Evolutionary conservation across 2,888 invertebrate species (phyloP).

Genomic region (Blomia tropicalis): DNA sequence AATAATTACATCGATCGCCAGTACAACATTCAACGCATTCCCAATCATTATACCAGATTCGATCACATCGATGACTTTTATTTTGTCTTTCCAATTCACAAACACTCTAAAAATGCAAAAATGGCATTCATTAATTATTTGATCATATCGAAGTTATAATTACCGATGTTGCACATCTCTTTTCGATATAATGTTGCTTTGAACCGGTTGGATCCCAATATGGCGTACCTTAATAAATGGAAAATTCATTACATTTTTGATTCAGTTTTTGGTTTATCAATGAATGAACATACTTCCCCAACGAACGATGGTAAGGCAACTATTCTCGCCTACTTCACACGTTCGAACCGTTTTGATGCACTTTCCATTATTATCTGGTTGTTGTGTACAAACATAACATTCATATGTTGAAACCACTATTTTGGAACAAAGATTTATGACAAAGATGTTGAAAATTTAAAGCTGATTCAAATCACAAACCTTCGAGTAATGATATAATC

Average conservation of each 20-base stretch:
- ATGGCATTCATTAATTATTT: not conserved
- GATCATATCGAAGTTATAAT: too few relatives aligned
- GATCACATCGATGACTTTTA: conserved; percentile 62
- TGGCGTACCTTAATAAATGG: conserved; percentile 49
- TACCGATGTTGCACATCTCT: conserved; percentile 64
- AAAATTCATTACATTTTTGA: too few relatives aligned
- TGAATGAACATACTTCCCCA: conserved; percentile 59
- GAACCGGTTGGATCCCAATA: conserved; percentile 84
- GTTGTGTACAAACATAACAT: conserved; percentile 85
- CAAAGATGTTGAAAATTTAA: not conserved
- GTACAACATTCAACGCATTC: conserved; percentile 86
- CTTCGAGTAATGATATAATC: too few relatives aligned
- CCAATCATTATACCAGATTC: conserved; percentile 90
- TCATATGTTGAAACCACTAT: conserved; percentile 44
- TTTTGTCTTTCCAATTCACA: conserved; percentile 55
- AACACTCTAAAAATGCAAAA: not conserved
- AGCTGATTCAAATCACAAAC: too few relatives aligned
- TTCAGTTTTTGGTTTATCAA: conserved; percentile 5
- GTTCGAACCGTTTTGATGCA: conserved; percentile 78
- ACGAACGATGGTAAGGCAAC: conserved; percentile 69
- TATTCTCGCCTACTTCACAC: conserved; percentile 69
- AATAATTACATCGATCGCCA: conserved; percentile 88
- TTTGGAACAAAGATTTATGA: not conserved
- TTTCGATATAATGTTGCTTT: conserved; percentile 82
- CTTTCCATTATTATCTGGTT: conserved; percentile 79